These are phyloP conservation scores for Sipha flava DNA, from an alignment of 1,140 invertebrate species.

Conservation along the genomic window DNA sequence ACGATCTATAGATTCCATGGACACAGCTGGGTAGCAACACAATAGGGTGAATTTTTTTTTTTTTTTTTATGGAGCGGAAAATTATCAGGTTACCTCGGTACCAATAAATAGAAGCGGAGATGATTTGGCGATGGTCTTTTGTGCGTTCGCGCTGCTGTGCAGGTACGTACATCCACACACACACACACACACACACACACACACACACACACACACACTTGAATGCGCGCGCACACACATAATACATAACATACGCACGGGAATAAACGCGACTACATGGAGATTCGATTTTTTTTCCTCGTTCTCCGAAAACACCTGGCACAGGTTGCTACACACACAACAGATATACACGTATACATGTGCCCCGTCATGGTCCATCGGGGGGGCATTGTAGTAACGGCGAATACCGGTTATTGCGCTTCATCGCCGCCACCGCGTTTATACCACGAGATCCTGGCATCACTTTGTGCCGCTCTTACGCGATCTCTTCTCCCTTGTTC, in stretches of 20 bases:
- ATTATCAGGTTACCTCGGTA: background rate
- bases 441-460: too few relatives aligned
- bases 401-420: slow-evolving; percentile 23
- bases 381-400: background rate
- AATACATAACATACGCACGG: too few relatives aligned
- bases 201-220: background rate
- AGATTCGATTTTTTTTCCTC: slow-evolving; percentile 1
- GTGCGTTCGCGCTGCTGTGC: background rate
- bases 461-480: too few relatives aligned
- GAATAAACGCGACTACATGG: too few relatives aligned
- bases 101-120: background rate
- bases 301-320: slow-evolving; percentile 4
- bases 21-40: background rate
- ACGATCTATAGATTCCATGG: background rate
- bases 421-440: background rate
- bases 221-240: background rate
- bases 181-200: background rate
- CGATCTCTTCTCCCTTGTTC: too few relatives aligned
- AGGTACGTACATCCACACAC: background rate
- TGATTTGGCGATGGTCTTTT: slow-evolving; percentile 28
- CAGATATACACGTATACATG: background rate
- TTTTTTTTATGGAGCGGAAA: slow-evolving; percentile 21
- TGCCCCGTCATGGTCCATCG: slow-evolving; percentile 5
- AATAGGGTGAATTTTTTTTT: background rate
- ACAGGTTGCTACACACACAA: background rate